A percentile compares a stretch with the other conserved stretches of the same genome.
Conservation (phyloP, 2,797 vertebrate genomes). For the Xiphophorus birchmanni region DNA sequence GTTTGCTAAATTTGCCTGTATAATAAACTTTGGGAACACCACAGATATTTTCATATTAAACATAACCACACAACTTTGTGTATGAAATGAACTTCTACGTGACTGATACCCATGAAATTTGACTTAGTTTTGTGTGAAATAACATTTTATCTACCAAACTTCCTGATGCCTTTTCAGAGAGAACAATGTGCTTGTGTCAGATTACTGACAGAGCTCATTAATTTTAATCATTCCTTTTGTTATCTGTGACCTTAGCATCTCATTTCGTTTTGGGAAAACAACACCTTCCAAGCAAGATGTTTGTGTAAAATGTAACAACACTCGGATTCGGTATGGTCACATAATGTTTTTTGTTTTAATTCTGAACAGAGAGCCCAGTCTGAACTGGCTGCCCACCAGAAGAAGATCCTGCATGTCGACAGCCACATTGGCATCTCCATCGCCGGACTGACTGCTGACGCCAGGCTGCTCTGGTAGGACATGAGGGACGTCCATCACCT, state of each 20-base stretch:
- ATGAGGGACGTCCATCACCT: background rate
- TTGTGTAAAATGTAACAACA: background rate
- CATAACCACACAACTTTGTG: background rate
- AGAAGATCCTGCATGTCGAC: constrained; percentile 97
- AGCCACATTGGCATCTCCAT: constrained; percentile 98
- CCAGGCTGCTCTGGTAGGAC: constrained; percentile 91
- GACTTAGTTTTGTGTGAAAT: background rate
- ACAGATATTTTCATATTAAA: background rate
- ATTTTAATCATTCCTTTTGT: background rate
- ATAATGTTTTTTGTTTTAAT: background rate
- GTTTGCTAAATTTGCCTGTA: background rate
- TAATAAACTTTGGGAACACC: background rate
- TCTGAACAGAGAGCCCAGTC: constrained; percentile 92
- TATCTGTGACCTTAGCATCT: background rate
- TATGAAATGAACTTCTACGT: background rate
- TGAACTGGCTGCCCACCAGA: constrained; percentile 97
- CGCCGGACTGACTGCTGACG: constrained; percentile 96
- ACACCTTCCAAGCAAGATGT: background rate
- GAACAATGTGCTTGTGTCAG: background rate
- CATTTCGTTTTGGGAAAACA: background rate
- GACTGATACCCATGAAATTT: background rate
- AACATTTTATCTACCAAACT: background rate
- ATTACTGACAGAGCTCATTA: constrained; percentile 8
- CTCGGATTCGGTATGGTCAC: too few relatives aligned
- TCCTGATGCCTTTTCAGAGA: background rate